Base-by-base conservation (phyloP, 2,888 invertebrate species). In the Drosophila paranaensis region DNA sequence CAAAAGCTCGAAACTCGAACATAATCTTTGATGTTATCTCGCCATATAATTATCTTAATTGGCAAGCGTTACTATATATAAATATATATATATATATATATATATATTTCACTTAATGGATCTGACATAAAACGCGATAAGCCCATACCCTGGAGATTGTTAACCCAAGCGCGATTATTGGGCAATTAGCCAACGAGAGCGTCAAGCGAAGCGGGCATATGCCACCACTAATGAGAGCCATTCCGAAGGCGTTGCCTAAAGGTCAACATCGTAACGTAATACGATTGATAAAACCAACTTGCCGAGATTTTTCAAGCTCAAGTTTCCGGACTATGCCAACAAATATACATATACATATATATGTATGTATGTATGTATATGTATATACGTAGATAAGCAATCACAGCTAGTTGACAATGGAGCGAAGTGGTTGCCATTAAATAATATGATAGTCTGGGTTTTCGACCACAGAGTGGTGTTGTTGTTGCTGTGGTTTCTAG, bases 401-500 rank as follows among this genome's bases (percentile, higher is more conserved):
- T 40, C 63, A 42, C 25, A 14, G 27, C 6, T 5, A 14, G 45
- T 30, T 5, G 33, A 25, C 46, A 30, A 3, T 45, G n/a, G 9
- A 8, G 16, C 20, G 6, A 37, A 57, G 50, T 35, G 35, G 43
- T 43, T 57, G 51, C 60, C 58, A 45, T 45, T 37, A 50, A 58
- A 35, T 48, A 39, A 43, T 33, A 43, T 20, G n/a, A 57, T 14
- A 45, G 50, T 27, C 8, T 45, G 40, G 35, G n/a, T 45, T 16
- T 42, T 6, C 58, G 45, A 60, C 45, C 53, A 37, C 37, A 43
- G 30, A 30, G n/a, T 10, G 30, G 9, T 25, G 39, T 1, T 20
- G 1, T 40, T 40, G 20, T 39, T 35, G 39, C 3, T 14, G 14
- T 25, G 13, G 13, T 42, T 55, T 42, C 27, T 40, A 55, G 27